Evolutionary conservation across 2,888 invertebrate genomes (phyloP), one percentile per base, ranked within the genome.

Genomic region (Junonia oenone): DNA sequence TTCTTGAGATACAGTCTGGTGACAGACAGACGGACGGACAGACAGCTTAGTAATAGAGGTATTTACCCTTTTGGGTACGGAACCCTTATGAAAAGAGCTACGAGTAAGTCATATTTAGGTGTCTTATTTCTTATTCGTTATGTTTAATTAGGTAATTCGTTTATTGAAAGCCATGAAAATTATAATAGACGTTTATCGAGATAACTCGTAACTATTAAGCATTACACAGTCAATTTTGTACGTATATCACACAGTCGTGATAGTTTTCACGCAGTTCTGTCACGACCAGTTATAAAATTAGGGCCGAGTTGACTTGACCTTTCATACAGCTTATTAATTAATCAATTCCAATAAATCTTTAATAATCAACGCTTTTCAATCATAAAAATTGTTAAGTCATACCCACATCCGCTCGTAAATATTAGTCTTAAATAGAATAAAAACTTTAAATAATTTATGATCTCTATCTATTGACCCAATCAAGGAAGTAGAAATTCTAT

Each of bases 221-320:
- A 43, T 43, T 43, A 26, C 26, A 43, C 17, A 43, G 43, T 22
- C 43, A 43, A 43, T 22, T 43, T 26, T 13, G 13, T 43, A 14
- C 43, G 43, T 43, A 40, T 54, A 54, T 33, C 31, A 47, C 26
- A 54, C 13, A 56, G 40, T 59, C 59, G 59, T 59, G 59, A 59
- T 49, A 50, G 49, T 40, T 59, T 56, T 53, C 56, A 56, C 49
- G 59, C 56, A 53, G 50, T 50, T 53, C 52, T 53, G 52, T 56
- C 59, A 59, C 59, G 59, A 59, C 17, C 52, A 45, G 33, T 53
- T 59, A 53, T 52, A 53, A 40, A 50, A 56, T 59, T 59, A 59
- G 59, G 59, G 59, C 56, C 59, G 56, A 56, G 52, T 56, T 45
- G 46, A 48, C 45, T 47, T 33, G 51, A 56, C 50, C 47, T 56